Conservation (phyloP, 2,113 vertebrate species). For the Oncorhynchus mykiss region DNA sequence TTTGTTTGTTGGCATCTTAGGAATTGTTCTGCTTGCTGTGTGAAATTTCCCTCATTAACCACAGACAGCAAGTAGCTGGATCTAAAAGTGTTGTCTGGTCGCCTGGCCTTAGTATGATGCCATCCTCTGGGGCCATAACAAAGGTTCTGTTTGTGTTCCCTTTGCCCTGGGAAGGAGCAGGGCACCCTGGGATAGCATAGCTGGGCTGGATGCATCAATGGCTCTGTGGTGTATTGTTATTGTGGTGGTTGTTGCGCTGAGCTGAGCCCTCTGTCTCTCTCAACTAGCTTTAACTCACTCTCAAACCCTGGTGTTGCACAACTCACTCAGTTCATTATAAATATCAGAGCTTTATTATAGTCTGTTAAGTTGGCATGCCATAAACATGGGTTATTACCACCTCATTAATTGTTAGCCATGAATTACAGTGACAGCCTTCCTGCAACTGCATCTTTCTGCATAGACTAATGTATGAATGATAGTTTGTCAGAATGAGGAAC, state of each 20-base stretch:
- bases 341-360: constrained; percentile 3
- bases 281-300: constrained; percentile 11
- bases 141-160: constrained; percentile 45
- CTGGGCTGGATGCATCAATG: constrained; percentile 43
- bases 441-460: not conserved
- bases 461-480: not conserved
- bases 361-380: constrained; percentile 5
- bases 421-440: not conserved
- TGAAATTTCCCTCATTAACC: too few relatives aligned
- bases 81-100: not conserved
- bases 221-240: constrained; percentile 32
- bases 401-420: not conserved
- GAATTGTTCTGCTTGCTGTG: too few relatives aligned
- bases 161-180: constrained; percentile 31
- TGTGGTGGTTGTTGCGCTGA: constrained; percentile 35
- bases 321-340: constrained; percentile 19
- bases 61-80: not conserved
- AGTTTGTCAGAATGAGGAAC: not conserved
- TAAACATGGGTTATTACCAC: not conserved
- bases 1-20: too few relatives aligned
- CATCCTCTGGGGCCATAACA: constrained; percentile 30
- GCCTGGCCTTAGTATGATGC: constrained; percentile 11
- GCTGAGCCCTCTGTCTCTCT: constrained; percentile 45
- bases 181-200: constrained; percentile 41
- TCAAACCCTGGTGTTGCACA: constrained; percentile 21